Evolutionary conservation across 2,113 vertebrate genomes (phyloP), one percentile per base, ranked within the genome.

Genomic region (Ornithorhynchus anatinus): DNA sequence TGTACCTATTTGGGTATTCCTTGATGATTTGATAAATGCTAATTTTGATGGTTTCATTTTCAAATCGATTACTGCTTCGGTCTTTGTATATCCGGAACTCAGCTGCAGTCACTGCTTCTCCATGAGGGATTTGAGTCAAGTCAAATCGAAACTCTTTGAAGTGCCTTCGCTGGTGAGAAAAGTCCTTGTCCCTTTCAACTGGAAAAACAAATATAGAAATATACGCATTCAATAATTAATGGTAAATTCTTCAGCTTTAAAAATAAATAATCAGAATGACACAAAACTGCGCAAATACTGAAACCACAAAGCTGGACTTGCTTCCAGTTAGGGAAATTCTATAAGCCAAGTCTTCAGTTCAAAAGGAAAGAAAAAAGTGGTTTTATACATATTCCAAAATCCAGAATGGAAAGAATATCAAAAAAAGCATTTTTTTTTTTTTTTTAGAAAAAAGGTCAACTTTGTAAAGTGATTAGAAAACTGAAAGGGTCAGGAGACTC

Each of bases 41-140:
- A 44, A 99, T 96, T 88, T 96, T 97, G 74, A 99, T 94, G 4
- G 96, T 98, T 79, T 95, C 93, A 16, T 99, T 99, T 90, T 94
- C 95, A 59, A 97, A 97, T 73, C 97, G 94, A 39, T 72, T 89
- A 77, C 92, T 94, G 86, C 96, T 97, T 82, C 92, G 91, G 74
- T 99, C 98, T 87, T 99, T 99, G 84, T 98, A 99, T 88, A 99
- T 97, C 29, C 98, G 93, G 89, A 99, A 99, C 82, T 99, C 98
- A 0, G 97, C 97, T 4, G 97, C 97, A 6, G 97, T 98, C 82
- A 99, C 97, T 8, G 97, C 95, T 82, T 99, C 98, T 37, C 97
- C 97, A 0, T 96, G 96, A 0, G 97, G 97, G 84, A 99, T 99
- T 83, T 98, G 96, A 72, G 98, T 99, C 51, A 99, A 94, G 90